phyloP scores from a whole-genome alignment of 2,113 vertebrate genomes.

The Trematocara macrostoma region DNA sequence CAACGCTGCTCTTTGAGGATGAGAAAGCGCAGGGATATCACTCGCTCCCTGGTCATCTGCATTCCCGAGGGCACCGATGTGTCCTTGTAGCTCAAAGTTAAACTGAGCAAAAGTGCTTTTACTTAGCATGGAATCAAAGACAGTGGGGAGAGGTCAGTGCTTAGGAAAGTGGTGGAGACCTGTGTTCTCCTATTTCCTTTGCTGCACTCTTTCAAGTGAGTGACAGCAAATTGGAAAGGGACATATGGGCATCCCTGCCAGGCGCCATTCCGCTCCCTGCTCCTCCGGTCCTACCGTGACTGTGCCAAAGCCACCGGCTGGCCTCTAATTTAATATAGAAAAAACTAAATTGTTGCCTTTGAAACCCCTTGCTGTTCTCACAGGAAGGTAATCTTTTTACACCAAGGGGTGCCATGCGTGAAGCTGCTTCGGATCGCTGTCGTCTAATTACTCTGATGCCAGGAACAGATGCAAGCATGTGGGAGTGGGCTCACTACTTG shows the following conservation, averaged over 20 bases:
- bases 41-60: not conserved
- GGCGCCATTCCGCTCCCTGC: not conserved
- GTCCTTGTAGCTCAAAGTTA: conserved; percentile 28
- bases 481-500: not conserved
- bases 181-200: not conserved
- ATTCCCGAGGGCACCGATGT: conserved; percentile 48
- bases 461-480: not conserved
- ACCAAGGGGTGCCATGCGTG: not conserved
- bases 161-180: not conserved
- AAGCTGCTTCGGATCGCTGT: conserved; percentile 20
- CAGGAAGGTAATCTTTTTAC: conserved; percentile 32
- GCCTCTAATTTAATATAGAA: conserved; percentile 44
- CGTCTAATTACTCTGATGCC: conserved; percentile 37
- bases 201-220: not conserved
- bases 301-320: conserved; percentile 43
- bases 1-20: conserved; percentile 14
- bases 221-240: conserved; percentile 28
- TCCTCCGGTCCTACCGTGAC: not conserved
- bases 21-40: conserved; percentile 14
- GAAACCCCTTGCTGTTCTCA: not conserved
- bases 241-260: conserved; percentile 15
- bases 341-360: conserved; percentile 39
- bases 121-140: conserved; percentile 2
- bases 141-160: not conserved
- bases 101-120: not conserved